These are phyloP conservation scores for Halotydeus destructor DNA, from an alignment of 1,140 invertebrate genomes.

Conservation along the genomic window DNA sequence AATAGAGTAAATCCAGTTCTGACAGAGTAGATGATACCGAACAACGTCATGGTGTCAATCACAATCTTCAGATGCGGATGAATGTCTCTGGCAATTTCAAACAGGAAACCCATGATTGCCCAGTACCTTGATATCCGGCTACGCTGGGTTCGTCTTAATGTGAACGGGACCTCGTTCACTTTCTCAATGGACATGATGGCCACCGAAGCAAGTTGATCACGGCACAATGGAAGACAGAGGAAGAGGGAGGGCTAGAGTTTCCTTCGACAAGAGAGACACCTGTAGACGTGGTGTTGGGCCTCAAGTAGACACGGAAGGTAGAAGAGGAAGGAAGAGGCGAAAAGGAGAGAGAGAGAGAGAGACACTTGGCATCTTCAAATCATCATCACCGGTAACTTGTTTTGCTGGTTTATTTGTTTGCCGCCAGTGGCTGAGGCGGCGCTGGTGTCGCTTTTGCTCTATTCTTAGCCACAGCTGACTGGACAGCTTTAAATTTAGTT, in stretches of 20 bases:
- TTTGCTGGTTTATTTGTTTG: background rate
- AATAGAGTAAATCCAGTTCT: background rate
- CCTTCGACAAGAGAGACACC: too few relatives aligned
- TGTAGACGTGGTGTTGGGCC: too few relatives aligned
- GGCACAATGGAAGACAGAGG: background rate
- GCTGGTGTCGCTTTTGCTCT: too few relatives aligned
- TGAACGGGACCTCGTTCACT: constrained; percentile 28
- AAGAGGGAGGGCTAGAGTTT: background rate
- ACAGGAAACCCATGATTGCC: constrained; percentile 15
- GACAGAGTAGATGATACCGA: constrained; percentile 9
- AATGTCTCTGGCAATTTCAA: constrained; percentile 14
- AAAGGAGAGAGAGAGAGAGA: background rate
- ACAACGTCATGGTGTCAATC: constrained; percentile 13
- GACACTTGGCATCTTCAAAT: background rate
- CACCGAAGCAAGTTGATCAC: background rate
- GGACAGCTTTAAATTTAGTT: too few relatives aligned
- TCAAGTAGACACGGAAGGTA: too few relatives aligned
- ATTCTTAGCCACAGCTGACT: too few relatives aligned
- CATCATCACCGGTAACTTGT: background rate
- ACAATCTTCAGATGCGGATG: constrained; percentile 12
- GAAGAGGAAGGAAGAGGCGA: background rate
- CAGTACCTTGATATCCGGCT: constrained; percentile 8
- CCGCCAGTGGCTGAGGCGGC: background rate
- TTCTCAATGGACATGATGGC: constrained; percentile 8
- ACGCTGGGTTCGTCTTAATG: background rate